phyloP scores from a whole-genome alignment of 2,797 vertebrate species.

The Macropus fuliginosus region DNA sequence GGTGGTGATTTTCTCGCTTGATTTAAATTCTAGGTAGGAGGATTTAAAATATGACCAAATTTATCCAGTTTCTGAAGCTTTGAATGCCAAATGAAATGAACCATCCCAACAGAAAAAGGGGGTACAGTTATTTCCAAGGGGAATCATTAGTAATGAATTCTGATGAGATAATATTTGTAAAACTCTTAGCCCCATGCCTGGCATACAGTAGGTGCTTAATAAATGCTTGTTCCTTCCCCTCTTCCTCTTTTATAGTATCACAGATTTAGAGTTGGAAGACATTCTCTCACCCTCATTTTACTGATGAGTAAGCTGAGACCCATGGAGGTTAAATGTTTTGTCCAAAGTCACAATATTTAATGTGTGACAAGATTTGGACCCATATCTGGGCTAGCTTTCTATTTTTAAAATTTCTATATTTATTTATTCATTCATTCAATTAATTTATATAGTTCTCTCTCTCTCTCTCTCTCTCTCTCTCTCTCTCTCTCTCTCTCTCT shows the following conservation, averaged over 20 bases:
- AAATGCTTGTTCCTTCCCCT: background rate
- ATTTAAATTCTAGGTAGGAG: constrained; percentile 47
- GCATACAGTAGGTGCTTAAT: background rate
- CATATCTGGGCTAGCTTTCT: background rate
- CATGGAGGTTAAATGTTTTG: background rate
- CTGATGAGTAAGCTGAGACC: background rate
- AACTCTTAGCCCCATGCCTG: background rate
- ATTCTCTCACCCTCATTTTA: background rate
- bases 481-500: too few species aligned
- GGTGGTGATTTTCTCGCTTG: constrained; percentile 22
- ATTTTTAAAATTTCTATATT: background rate
- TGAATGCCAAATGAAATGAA: constrained; percentile 73
- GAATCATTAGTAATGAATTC: background rate
- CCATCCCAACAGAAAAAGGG: constrained; percentile 20
- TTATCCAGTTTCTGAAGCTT: constrained; percentile 45
- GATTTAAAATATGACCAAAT: constrained; percentile 66
- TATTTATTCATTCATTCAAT: background rate
- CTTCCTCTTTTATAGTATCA: background rate
- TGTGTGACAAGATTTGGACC: background rate
- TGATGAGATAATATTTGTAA: background rate
- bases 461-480: background rate
- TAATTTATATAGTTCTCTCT: background rate
- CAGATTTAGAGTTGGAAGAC: background rate
- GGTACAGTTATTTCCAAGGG: constrained; percentile 41
- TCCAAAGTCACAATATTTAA: background rate